Conservation (phyloP, 2,113 vertebrate species). For the Pogonocichla stellata region DNA sequence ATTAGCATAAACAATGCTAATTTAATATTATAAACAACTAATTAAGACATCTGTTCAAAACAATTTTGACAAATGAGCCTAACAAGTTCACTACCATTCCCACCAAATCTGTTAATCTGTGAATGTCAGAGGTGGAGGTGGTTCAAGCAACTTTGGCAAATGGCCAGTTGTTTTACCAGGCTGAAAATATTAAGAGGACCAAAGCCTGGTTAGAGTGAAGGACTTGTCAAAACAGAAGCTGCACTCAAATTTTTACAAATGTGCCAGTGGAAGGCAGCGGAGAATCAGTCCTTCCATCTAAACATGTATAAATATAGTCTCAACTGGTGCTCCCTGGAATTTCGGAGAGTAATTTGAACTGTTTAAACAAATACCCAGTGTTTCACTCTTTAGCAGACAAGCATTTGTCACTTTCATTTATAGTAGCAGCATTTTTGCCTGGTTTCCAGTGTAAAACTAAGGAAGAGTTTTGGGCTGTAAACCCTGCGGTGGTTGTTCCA, state of each 20-base stretch:
- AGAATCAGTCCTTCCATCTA: not conserved
- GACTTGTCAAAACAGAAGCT: not conserved
- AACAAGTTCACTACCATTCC: not conserved
- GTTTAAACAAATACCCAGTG: not conserved
- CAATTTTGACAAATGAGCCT: not conserved
- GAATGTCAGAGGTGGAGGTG: not conserved
- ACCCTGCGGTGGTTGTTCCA: not conserved
- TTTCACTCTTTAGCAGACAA: not conserved
- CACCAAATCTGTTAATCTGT: not conserved
- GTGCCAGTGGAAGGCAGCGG: not conserved
- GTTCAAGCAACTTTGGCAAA: not conserved
- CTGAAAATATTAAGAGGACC: not conserved
- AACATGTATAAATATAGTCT: not conserved
- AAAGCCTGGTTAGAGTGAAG: not conserved
- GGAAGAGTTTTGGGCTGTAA: not conserved
- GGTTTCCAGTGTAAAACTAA: not conserved
- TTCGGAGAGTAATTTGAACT: not conserved
- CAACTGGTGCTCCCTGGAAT: not conserved
- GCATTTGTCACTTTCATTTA: not conserved
- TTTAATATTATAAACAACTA: not conserved
- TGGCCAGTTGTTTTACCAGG: not conserved
- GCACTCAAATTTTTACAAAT: not conserved
- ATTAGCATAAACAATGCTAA: not conserved
- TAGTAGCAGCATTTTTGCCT: not conserved
- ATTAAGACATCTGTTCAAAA: slow-evolving; percentile 3